Conservation (phyloP, 35 echinoderm and acorn worm species). For the Anneissia japonica region DNA sequence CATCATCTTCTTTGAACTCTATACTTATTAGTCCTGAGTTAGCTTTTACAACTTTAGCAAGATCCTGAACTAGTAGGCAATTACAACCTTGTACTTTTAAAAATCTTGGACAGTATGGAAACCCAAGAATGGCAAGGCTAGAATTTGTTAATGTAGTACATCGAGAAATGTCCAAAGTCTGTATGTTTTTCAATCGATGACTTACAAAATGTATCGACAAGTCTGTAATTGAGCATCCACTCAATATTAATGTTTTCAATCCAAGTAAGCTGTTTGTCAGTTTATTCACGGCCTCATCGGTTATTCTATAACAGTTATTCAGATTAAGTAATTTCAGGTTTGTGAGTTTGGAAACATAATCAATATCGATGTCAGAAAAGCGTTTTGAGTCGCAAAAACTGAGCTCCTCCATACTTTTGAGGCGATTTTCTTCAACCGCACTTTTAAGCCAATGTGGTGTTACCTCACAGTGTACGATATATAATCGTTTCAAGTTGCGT, state of each 20-base stretch:
- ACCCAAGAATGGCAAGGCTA: not conserved
- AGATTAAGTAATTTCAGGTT: slow-evolving; percentile 22
- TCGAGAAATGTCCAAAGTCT: not conserved
- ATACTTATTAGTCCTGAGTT: not conserved
- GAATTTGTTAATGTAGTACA: not conserved
- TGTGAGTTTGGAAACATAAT: not conserved
- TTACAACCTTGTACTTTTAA: not conserved
- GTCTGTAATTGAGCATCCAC: slow-evolving; percentile 10
- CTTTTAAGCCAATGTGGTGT: slow-evolving; percentile 30
- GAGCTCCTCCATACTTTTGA: slow-evolving; percentile 27
- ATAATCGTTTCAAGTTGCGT: slow-evolving; percentile 14
- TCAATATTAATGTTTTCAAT: slow-evolving; percentile 11
- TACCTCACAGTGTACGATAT: slow-evolving; percentile 25
- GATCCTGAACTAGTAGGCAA: not conserved
- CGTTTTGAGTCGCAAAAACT: slow-evolving; percentile 24
- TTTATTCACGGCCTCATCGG: slow-evolving; percentile 36
- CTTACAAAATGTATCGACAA: slow-evolving; percentile 12
- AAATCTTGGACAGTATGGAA: not conserved
- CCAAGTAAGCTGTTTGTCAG: slow-evolving; percentile 18
- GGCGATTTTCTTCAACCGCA: slow-evolving; percentile 2
- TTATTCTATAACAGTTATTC: slow-evolving; percentile 42
- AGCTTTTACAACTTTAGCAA: not conserved
- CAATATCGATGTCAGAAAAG: slow-evolving; percentile 16
- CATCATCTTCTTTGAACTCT: not conserved
- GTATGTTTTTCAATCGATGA: not conserved